A percentile compares a stretch with the other conserved stretches of the same genome.
These are phyloP conservation scores for Pollimyrus isidori DNA, from an alignment of 2,113 vertebrate species.

Conservation along the genomic window DNA sequence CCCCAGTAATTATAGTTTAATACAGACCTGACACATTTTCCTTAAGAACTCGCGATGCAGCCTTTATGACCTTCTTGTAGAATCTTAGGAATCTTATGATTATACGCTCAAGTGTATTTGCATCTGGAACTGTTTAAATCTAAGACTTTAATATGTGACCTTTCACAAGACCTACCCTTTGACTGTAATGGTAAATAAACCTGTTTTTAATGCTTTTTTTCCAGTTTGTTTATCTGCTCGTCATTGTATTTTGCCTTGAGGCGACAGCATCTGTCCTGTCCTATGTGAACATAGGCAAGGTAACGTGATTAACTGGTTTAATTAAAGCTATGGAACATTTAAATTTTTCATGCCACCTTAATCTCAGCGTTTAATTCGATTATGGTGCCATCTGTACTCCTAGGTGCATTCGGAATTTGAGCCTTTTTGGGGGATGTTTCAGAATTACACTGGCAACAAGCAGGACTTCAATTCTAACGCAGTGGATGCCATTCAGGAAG, in stretches of 20 bases:
- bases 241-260: conserved; percentile 45
- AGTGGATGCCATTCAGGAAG: conserved; percentile 20
- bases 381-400: not conserved
- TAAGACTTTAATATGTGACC: not conserved
- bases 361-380: not conserved
- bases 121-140: not conserved
- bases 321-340: not conserved
- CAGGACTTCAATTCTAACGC: conserved; percentile 8
- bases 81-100: not conserved
- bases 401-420: conserved; percentile 43
- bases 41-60: no score
- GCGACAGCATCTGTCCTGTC: conserved; percentile 40
- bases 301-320: conserved; percentile 18
- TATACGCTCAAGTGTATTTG: not conserved
- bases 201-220: not conserved
- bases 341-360: not conserved
- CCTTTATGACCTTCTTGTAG: no score
- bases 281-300: conserved; percentile 37
- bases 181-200: not conserved
- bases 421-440: conserved; percentile 41
- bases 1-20: not conserved
- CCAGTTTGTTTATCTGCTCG: conserved; percentile 51
- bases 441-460: conserved; percentile 44
- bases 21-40: not conserved
- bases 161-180: not conserved